Conservation (phyloP, 2,797 vertebrate genomes). For the Brotula barbata region DNA sequence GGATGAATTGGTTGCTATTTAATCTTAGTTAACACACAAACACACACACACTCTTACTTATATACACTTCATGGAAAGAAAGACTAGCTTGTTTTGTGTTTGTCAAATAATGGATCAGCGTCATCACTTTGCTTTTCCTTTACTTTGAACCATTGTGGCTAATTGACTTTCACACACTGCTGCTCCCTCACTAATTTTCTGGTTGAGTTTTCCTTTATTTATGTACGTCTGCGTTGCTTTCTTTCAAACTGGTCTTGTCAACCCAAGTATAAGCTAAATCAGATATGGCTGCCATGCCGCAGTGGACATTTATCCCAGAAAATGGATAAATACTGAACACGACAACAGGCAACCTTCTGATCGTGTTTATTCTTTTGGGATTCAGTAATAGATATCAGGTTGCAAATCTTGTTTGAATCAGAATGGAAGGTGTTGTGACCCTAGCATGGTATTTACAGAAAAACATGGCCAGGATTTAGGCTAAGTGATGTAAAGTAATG, state of each 20-base stretch:
- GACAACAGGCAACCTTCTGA: conserved; percentile 19
- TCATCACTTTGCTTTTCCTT: not conserved
- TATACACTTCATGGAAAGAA: no score
- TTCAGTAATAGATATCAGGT: conserved; percentile 17
- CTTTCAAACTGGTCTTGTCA: not conserved
- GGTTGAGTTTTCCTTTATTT: not conserved
- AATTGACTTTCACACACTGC: not conserved
- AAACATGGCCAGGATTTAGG: conserved; percentile 37
- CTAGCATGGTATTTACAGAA: conserved; percentile 29
- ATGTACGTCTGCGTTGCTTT: not conserved
- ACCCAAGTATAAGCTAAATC: conserved; percentile 3
- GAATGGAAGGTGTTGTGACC: conserved; percentile 5
- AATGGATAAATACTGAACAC: conserved; percentile 10
- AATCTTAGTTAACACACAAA: no score
- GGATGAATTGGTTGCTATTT: no score
- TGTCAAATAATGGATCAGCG: no score
- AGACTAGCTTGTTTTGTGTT: no score
- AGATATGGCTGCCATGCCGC: conserved; percentile 4
- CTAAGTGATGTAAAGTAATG: conserved; percentile 45
- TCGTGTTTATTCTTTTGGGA: conserved; percentile 11
- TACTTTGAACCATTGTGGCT: not conserved
- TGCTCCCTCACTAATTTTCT: not conserved
- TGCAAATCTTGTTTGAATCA: conserved; percentile 15
- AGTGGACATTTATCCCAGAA: not conserved
- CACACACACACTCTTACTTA: no score